Conservation (phyloP, 2,113 vertebrate species). For the Dolichotis patagonum region DNA sequence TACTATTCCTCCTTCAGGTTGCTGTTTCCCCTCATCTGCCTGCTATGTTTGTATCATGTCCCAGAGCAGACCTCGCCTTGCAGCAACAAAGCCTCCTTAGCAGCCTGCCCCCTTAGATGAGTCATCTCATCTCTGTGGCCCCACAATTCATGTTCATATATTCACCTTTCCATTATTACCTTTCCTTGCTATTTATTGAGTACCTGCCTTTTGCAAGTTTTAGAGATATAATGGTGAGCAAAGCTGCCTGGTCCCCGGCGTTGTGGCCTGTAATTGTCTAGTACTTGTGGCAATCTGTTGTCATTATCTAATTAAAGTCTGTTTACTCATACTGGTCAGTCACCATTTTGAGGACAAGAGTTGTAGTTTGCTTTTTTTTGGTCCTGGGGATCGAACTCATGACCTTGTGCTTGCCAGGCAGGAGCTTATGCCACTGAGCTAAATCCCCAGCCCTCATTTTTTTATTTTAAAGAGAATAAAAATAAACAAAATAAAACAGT, state of each 20-base stretch:
- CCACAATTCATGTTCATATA: background rate
- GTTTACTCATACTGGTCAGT: background rate
- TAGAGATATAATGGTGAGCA: background rate
- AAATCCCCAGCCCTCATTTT: too few relatives aligned
- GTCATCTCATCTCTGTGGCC: background rate
- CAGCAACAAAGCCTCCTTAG: background rate
- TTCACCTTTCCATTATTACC: background rate
- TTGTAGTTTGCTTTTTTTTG: too few relatives aligned
- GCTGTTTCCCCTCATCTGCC: background rate
- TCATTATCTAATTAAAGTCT: background rate
- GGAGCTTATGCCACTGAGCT: too few relatives aligned
- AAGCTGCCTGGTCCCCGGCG: background rate
- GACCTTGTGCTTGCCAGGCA: too few relatives aligned
- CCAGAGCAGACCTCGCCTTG: background rate
- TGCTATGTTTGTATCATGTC: background rate
- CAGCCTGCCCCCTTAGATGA: background rate
- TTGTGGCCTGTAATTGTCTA: background rate
- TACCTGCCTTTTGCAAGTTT: background rate
- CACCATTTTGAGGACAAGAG: slow-evolving; percentile 19
- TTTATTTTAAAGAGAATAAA: too few relatives aligned
- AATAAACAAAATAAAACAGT: too few relatives aligned
- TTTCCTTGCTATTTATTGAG: background rate
- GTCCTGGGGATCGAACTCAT: too few relatives aligned
- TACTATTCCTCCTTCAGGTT: background rate
- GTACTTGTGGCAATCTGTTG: background rate